Base-by-base conservation (phyloP, 2,888 invertebrate species). In the Tiliacea aurago region DNA sequence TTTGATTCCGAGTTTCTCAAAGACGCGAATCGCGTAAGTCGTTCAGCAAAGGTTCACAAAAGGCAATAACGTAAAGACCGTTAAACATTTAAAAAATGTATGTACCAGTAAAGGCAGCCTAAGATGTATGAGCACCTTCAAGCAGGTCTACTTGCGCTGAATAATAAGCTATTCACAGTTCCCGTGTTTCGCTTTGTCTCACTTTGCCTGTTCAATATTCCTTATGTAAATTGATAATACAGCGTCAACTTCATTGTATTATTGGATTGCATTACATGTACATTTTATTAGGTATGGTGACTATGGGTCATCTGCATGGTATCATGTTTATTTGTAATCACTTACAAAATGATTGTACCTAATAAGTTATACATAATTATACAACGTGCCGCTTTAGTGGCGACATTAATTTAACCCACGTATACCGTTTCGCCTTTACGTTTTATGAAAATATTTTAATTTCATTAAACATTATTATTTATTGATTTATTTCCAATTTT, bases 81-180 rank as follows among this genome's bases (percentile, higher is more conserved):
- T 73, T 73, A 56, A 73, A 80, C 55, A 84, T 84, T 67, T 68
- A 73, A 84, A 73, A 84, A 49, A 33, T 61, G 37, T 68, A 69
- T 68, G 62, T 84, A 63, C 56, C 80, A 59, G 55, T 61, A 73
- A 80, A 80, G 59, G 59, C 41, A 73, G 58, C 51, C 51, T 75
- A 68, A 61, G 55, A 80, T 73, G 64, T 68, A 80, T 84, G 74
- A 80, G 81, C 67, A 64, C 81, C 84, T 80, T 68, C 55, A 67
- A 73, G 63, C 73, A 80, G 63, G 55, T 83, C 55, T 79, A 80
- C 84, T 80, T 73, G 80, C 33, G 55, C 74, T 84, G 75, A 84
- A 80, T 80, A 80, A 73, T 84, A 84, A 68, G 75, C 67, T 73
- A 47, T 68, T 73, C 67, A 73, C 63, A 56, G 66, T 64, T 73